Base-by-base conservation (phyloP, 2,888 invertebrate species). In the Drosophila affinis region DNA sequence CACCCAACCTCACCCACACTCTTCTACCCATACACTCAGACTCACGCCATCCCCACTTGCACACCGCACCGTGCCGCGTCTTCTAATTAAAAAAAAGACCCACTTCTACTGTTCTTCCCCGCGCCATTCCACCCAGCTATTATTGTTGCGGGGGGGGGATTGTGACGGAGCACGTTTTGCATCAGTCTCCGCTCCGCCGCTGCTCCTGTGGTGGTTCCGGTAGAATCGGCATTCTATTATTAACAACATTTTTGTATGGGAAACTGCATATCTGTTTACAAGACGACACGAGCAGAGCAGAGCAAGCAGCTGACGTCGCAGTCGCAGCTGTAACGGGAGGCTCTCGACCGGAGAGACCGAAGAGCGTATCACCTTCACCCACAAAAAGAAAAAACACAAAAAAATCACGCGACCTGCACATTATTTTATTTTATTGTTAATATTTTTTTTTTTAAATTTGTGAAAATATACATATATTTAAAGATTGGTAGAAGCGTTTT, bases 341-440 rank as follows among this genome's bases (percentile, higher is more conserved):
- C 64, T 48, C 21, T 46, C 55, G 58, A 10, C 29, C 29, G 29
- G 7, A 62, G 59, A 62, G 64, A 29, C 21, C 18, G 57, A 45
- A 63, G 57, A 54, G 51, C n/a, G 12, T 14, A n/a, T 39, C 39
- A 39, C 39, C 39, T 39, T 39, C 39, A 39, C 39, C n/a, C 39
- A 39, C n/a, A 39, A 39, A 6, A 7, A 39, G 5, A 39, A 6
- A 39, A 39, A 39, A 9, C 14, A 54, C 32, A 60, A 53, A 46
- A 60, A 67, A 65, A 83, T 75, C 74, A 80, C 78, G 80, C 83
- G 83, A 78, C 68, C 64, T 27, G 65, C 70, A 63, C 61, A 67
- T 45, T 47, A 68, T 60, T 60, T 60, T 54, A 18, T 53, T 59
- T 60, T 60, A 53, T 74, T 68, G 70, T 78, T 68, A 49, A 59